phyloP scores from a whole-genome alignment of 2,113 vertebrate species.

The Oreotragus oreotragus region DNA sequence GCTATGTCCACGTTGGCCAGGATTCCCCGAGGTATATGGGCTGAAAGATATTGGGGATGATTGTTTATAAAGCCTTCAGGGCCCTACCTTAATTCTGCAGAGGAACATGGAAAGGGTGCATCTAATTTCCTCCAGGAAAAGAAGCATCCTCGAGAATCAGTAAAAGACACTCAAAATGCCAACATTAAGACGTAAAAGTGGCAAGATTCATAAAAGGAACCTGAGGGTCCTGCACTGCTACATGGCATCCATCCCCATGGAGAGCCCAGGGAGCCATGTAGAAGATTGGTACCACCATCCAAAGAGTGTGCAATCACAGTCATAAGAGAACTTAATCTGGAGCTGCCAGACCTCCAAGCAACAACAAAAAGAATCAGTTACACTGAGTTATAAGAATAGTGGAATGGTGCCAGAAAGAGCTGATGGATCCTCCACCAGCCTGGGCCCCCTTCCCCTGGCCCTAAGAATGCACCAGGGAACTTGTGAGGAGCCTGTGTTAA shows the following conservation, averaged over 20 bases:
- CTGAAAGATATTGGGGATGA: neutral
- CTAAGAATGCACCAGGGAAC: neutral
- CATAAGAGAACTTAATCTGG: constrained; percentile 45
- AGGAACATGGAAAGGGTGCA: neutral
- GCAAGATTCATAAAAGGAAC: constrained; percentile 36
- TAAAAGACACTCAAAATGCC: neutral
- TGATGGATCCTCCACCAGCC: neutral
- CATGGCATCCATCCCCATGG: neutral
- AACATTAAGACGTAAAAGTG: constrained; percentile 38
- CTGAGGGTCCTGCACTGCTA: neutral
- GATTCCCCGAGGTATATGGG: neutral
- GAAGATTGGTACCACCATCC: constrained; percentile 28
- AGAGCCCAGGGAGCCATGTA: neutral
- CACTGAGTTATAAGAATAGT: constrained; percentile 27
- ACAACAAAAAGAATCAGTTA: constrained; percentile 21
- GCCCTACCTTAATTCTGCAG: neutral
- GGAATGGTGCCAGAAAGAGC: neutral
- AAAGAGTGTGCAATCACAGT: constrained; percentile 30
- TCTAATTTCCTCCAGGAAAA: neutral
- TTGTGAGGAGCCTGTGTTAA: too few relatives aligned
- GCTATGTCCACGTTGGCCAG: neutral
- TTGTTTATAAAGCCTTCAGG: neutral
- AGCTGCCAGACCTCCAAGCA: constrained; percentile 23
- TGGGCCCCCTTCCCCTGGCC: neutral
- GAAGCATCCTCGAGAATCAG: neutral